Evolutionary conservation across 2,113 vertebrate species (phyloP).

Genomic region (Prunella fulvescens): DNA sequence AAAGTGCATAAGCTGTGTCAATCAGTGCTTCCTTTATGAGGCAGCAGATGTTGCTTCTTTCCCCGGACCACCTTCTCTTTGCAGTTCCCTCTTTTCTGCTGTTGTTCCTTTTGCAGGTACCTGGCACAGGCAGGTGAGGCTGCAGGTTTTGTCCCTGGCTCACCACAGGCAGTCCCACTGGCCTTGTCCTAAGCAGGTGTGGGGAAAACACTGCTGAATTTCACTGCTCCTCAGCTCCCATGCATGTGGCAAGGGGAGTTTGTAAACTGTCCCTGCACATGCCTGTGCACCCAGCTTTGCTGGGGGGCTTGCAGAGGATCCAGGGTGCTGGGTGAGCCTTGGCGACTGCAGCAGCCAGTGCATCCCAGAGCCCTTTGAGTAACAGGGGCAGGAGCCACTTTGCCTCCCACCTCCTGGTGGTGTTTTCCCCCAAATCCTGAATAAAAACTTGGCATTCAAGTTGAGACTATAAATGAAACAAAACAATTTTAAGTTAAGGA

Average conservation of each 20-base stretch:
- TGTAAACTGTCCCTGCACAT: not conserved
- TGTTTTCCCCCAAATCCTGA: not conserved
- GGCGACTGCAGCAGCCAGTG: accelerated
- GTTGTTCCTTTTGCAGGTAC: not conserved
- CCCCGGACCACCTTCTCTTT: not conserved
- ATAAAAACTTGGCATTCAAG: not conserved
- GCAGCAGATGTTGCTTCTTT: not conserved
- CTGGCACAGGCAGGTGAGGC: accelerated
- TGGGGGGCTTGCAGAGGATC: not conserved
- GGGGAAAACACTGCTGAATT: not conserved
- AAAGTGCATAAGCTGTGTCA: not conserved
- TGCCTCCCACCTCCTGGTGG: not conserved
- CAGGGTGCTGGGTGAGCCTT: not conserved
- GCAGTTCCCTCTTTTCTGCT: not conserved
- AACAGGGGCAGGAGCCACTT: not conserved
- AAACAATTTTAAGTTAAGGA: not conserved
- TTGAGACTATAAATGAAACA: not conserved
- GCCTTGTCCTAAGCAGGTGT: not conserved
- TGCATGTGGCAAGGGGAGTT: not conserved
- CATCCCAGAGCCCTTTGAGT: accelerated
- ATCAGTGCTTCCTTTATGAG: not conserved
- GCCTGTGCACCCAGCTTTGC: not conserved
- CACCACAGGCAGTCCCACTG: accelerated
- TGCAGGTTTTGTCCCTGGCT: not conserved
- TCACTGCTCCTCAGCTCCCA: not conserved